Percentiles rank a stretch among this genome's conserved stretches.
These are phyloP conservation scores for Odontothrips loti DNA, from an alignment of 2,888 invertebrate species.

Conservation along the genomic window DNA sequence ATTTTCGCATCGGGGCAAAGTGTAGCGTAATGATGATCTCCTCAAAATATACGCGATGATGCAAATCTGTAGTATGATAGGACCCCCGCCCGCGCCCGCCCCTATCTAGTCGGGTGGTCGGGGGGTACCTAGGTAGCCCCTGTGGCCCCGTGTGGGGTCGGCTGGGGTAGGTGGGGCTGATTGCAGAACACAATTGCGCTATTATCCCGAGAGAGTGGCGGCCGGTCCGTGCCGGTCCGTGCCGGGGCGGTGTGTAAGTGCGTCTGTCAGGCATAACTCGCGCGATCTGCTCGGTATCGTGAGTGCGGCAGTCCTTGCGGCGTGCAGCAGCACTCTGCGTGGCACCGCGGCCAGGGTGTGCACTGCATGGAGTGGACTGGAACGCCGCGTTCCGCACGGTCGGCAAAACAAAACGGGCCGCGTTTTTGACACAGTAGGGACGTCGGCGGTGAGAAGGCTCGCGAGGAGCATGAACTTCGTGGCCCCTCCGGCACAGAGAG, in stretches of 20 bases:
- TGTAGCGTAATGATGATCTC: neutral
- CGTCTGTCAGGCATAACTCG: conserved; percentile 21
- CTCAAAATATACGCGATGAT: neutral
- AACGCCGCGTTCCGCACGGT: neutral
- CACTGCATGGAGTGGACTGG: neutral
- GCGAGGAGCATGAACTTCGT: too few species aligned
- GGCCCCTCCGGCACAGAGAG: too few species aligned
- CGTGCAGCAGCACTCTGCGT: too few species aligned
- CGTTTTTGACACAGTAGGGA: neutral
- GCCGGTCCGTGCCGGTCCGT: neutral
- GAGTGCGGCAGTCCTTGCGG: too few species aligned
- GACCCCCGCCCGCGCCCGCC: neutral
- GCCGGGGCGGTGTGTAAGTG: neutral
- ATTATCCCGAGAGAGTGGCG: conserved; percentile 15
- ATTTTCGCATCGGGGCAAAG: neutral
- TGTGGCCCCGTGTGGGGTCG: neutral
- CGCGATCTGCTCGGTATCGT: neutral
- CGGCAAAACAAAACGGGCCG: neutral
- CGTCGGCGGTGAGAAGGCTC: too few species aligned
- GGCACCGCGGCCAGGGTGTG: neutral
- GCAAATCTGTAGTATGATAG: neutral
- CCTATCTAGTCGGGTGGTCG: neutral
- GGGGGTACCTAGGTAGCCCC: neutral
- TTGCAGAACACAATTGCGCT: conserved; percentile 26
- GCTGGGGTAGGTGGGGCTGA: neutral